Conservation (phyloP, 2,113 vertebrate species). For the Aythya baeri region DNA sequence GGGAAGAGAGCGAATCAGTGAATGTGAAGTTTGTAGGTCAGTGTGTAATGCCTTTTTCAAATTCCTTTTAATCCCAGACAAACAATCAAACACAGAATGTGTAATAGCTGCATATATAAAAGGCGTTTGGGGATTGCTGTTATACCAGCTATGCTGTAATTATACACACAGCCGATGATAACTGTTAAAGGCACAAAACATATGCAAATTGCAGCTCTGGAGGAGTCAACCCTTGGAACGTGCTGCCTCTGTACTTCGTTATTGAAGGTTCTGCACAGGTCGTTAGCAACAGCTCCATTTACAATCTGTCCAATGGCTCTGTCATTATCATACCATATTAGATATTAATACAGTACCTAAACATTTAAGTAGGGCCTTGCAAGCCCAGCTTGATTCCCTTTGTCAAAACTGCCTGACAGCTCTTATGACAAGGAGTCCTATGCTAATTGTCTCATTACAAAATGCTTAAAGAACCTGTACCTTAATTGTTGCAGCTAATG, state of each 20-base stretch:
- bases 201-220: not conserved
- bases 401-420: not conserved
- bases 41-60: not conserved
- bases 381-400: not conserved
- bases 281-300: not conserved
- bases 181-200: not conserved
- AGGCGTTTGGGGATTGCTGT: not conserved
- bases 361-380: not conserved
- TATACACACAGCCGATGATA: not conserved
- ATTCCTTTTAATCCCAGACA: not conserved
- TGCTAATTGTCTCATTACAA: not conserved
- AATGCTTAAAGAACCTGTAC: not conserved
- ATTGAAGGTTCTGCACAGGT: not conserved
- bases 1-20: not conserved
- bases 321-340: not conserved
- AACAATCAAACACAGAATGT: not conserved
- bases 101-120: not conserved
- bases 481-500: not conserved
- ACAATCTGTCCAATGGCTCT: not conserved
- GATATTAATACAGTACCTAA: not conserved
- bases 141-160: not conserved
- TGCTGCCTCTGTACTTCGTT: no score
- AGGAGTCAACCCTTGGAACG: not conserved
- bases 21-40: not conserved
- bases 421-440: not conserved